Evolutionary conservation across 2,113 vertebrate species (phyloP).

Genomic region (Nothobranchius kuhntae): DNA sequence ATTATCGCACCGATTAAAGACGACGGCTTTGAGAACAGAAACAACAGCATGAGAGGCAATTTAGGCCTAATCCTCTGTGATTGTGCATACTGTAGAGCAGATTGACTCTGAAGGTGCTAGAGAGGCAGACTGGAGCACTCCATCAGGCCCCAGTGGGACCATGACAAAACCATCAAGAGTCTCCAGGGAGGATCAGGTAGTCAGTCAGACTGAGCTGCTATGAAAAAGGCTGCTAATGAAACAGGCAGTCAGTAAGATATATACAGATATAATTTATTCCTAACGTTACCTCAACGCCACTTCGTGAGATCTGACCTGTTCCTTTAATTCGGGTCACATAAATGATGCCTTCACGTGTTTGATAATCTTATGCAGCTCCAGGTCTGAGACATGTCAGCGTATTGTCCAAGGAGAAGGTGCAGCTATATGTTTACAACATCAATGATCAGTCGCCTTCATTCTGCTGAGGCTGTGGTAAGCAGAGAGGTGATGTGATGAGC

Average conservation of each 20-base stretch:
- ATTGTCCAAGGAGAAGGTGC: no score
- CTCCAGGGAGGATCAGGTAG: constrained; percentile 22
- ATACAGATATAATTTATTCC: no score
- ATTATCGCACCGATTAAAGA: constrained; percentile 13
- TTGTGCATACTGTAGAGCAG: constrained; percentile 29
- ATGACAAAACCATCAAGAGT: constrained; percentile 17
- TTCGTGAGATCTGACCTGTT: no score
- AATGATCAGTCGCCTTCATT: constrained; percentile 70
- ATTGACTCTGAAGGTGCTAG: constrained; percentile 46
- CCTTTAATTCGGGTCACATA: no score
- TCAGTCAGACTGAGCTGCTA: constrained; percentile 8
- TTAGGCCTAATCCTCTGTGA: constrained; percentile 38
- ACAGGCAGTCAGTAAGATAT: not conserved
- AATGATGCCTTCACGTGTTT: no score
- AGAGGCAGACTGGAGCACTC: constrained; percentile 22
- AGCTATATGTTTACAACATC: constrained; percentile 57
- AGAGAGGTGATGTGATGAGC: constrained; percentile 15
- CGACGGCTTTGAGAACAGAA: not conserved
- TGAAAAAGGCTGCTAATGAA: not conserved
- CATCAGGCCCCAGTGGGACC: constrained; percentile 33
- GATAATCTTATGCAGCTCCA: no score
- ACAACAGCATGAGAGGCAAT: constrained; percentile 4
- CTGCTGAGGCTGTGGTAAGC: constrained; percentile 72
- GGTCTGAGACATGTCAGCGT: no score
- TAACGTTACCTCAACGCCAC: no score